Percentiles rank a stretch among this genome's conserved stretches.
These are phyloP conservation scores for Eonycteris spelaea DNA, from an alignment of 2,113 vertebrate species.

Conservation along the genomic window DNA sequence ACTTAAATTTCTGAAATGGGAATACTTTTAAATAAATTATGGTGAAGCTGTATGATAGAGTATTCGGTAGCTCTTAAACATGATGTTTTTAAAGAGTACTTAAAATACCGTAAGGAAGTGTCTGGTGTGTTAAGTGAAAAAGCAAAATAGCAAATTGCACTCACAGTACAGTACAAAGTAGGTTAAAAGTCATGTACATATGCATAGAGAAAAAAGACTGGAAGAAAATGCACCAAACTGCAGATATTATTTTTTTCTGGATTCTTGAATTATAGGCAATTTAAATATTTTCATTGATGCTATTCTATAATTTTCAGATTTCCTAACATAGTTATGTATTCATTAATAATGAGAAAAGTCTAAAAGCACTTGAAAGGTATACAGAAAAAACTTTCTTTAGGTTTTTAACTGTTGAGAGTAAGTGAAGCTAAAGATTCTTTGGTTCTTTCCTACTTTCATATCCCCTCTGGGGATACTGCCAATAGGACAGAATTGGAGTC, in stretches of 20 bases:
- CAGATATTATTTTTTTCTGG: neutral
- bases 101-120: neutral
- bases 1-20: neutral
- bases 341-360: neutral
- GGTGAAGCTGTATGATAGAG: neutral
- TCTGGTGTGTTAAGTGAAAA: neutral
- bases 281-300: neutral
- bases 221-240: neutral
- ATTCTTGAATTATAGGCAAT: neutral
- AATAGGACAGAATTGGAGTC: neutral
- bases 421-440: neutral
- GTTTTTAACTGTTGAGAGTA: neutral
- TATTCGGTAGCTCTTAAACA: neutral
- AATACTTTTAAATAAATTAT: neutral
- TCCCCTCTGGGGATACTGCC: neutral
- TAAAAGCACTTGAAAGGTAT: neutral
- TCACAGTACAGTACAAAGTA: neutral
- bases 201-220: neutral
- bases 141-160: neutral
- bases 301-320: slow-evolving; percentile 26
- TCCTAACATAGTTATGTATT: neutral
- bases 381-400: neutral
- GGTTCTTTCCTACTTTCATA: neutral
- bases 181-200: neutral
- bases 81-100: neutral